Percentiles rank a stretch among this genome's conserved stretches.
phyloP scores from a whole-genome alignment of 2,888 invertebrate species.

The Campoletis raptor region DNA sequence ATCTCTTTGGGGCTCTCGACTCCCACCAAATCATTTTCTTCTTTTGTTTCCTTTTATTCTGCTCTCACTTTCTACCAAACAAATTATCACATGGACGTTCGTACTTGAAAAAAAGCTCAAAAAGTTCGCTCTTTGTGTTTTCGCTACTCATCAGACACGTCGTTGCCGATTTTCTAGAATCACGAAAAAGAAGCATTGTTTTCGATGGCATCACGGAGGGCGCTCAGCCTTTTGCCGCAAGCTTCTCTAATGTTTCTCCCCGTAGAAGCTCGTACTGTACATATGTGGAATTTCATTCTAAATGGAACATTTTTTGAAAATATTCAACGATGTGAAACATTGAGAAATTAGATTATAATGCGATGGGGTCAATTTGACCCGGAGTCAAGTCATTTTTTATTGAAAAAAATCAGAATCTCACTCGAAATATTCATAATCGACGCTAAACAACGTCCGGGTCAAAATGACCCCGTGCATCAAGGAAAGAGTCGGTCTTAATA shows the following conservation, averaged over 20 bases:
- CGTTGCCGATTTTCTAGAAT: conserved; percentile 61
- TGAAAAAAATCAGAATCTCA: no score
- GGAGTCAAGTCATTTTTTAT: no score
- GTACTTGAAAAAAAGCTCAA: conserved; percentile 16
- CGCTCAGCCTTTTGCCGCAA: conserved; percentile 39
- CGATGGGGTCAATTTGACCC: not conserved
- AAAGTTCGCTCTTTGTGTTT: conserved; percentile 49
- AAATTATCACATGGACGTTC: conserved; percentile 29
- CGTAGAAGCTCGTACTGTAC: not conserved
- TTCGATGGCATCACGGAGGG: conserved; percentile 56
- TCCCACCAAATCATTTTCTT: not conserved
- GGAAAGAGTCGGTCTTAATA: not conserved
- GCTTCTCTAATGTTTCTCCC: conserved; percentile 29
- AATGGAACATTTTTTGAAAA: not conserved
- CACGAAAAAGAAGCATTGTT: conserved; percentile 66
- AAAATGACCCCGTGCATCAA: not conserved
- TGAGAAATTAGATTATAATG: not conserved
- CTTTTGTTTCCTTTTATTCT: not conserved
- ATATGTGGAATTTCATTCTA: not conserved
- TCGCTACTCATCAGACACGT: conserved; percentile 66
- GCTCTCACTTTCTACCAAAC: not conserved
- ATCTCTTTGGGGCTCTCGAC: not conserved
- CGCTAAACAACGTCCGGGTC: not conserved
- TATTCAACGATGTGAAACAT: not conserved
- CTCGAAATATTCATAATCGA: no score